Percentiles rank a stretch among this genome's conserved stretches.
Evolutionary conservation across 2,113 vertebrate species (phyloP).

Genomic region (Thalassarche chlororhynchos): DNA sequence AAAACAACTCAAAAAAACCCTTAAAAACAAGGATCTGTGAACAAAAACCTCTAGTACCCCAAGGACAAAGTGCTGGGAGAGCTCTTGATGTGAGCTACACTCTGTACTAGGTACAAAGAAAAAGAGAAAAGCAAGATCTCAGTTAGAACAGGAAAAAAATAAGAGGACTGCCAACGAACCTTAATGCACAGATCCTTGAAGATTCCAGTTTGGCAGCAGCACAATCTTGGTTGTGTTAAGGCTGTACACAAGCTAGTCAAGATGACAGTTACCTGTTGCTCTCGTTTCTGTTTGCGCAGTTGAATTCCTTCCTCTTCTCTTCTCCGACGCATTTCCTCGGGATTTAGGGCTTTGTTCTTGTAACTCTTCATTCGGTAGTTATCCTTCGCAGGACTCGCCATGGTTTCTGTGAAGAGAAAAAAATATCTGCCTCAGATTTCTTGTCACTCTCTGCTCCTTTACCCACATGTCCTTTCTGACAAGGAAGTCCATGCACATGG

Average conservation of each 20-base stretch:
- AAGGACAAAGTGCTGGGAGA: background rate
- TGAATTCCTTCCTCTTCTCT: slow-evolving; percentile 97
- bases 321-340: slow-evolving; percentile 95
- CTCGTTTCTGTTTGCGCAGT: slow-evolving; percentile 97
- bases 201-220: slow-evolving; percentile 1
- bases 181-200: background rate
- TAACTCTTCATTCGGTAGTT: slow-evolving; percentile 99
- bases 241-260: background rate
- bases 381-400: slow-evolving; percentile 91
- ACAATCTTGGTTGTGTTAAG: background rate
- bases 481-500: background rate
- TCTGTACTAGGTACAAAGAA: background rate
- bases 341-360: slow-evolving; percentile 98
- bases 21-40: background rate
- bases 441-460: background rate
- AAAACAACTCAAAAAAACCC: background rate
- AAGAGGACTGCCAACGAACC: background rate
- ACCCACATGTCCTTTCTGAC: background rate
- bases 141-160: background rate
- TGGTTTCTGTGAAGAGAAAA: slow-evolving; percentile 81
- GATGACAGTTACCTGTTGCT: slow-evolving; percentile 86
- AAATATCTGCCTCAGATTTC: background rate
- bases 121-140: background rate
- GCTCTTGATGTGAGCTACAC: background rate
- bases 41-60: background rate